phyloP scores from a whole-genome alignment of 1,140 invertebrate genomes.

The Lucilia cuprina region DNA sequence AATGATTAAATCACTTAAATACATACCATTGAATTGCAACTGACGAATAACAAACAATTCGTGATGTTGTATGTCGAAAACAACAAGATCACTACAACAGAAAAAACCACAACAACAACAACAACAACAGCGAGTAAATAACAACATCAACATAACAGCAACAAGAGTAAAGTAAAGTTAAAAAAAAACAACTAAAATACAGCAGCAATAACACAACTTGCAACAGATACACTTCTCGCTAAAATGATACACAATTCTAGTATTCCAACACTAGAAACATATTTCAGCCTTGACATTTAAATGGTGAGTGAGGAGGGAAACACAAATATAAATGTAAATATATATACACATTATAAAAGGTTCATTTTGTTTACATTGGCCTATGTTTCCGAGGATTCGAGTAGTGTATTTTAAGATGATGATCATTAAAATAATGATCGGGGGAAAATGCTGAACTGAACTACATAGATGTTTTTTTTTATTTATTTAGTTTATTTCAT shows the following conservation, averaged over 20 bases:
- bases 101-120: too few relatives aligned
- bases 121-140: neutral
- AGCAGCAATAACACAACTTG: slow-evolving; percentile 18
- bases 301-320: neutral
- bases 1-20: slow-evolving; percentile 24
- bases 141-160: neutral
- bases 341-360: neutral
- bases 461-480: neutral
- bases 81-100: neutral
- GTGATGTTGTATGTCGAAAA: slow-evolving; percentile 52
- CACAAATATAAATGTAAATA: too few relatives aligned
- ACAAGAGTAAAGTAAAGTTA: neutral
- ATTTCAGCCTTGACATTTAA: slow-evolving; percentile 2
- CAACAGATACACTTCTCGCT: slow-evolving; percentile 16
- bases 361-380: neutral
- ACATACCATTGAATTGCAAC: slow-evolving; percentile 29
- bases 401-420: neutral
- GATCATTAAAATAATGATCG: neutral
- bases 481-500: neutral
- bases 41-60: slow-evolving; percentile 57
- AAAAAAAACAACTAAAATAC: slow-evolving; percentile 15
- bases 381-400: neutral
- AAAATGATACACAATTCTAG: slow-evolving; percentile 7
- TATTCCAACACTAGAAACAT: neutral
- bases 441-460: neutral